Evolutionary conservation across 2,113 vertebrate genomes (phyloP).

Genomic region (Stigmatopora argus): DNA sequence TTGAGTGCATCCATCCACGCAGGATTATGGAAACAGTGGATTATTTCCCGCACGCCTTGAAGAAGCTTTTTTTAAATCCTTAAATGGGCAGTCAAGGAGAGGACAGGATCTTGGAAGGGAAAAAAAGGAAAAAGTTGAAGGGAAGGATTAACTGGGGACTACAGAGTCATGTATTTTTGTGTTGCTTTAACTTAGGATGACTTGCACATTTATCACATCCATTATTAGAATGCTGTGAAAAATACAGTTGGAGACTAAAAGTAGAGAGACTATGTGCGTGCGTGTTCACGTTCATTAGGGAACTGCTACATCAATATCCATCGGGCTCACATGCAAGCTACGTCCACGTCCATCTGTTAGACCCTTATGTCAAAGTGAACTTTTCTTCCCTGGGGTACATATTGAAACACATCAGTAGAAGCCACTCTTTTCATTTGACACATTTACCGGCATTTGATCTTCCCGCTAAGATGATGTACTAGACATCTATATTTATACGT

Average conservation of each 20-base stretch:
- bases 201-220: constrained; percentile 19
- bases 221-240: constrained; percentile 7
- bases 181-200: background rate
- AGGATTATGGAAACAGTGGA: constrained; percentile 57
- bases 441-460: background rate
- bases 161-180: constrained; percentile 11
- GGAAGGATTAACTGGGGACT: constrained; percentile 21
- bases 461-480: no score
- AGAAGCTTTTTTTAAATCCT: constrained; percentile 46
- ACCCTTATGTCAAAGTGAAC: constrained; percentile 38
- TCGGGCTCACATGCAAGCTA: constrained; percentile 48
- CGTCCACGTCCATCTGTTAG: constrained; percentile 55
- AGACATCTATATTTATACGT: background rate
- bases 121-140: constrained; percentile 4
- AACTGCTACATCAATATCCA: constrained; percentile 58
- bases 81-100: constrained; percentile 48
- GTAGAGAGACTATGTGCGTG: constrained; percentile 1
- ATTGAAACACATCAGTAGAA: background rate
- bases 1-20: constrained; percentile 23
- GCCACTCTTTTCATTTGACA: background rate
- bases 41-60: constrained; percentile 32
- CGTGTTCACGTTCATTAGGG: constrained; percentile 39
- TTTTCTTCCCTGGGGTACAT: background rate
- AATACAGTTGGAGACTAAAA: background rate
- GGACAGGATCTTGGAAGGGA: constrained; percentile 28